Percentiles rank a stretch among this genome's conserved stretches.
phyloP scores from a whole-genome alignment of 1,140 invertebrate genomes.

The Camponotus pennsylvanicus region DNA sequence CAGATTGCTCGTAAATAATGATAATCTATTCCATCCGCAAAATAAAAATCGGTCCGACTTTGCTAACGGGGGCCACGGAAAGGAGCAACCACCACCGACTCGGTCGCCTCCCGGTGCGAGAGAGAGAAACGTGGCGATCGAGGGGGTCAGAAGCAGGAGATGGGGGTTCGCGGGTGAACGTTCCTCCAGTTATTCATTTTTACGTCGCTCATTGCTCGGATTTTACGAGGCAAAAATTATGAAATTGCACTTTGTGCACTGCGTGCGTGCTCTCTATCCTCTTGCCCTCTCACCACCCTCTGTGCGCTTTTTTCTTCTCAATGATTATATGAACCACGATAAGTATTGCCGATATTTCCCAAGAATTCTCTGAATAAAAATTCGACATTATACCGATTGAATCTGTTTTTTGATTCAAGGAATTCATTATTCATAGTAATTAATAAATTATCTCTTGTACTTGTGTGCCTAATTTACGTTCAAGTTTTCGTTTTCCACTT shows the following conservation, averaged over 20 bases:
- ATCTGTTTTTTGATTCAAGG: not conserved
- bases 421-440: not conserved
- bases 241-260: constrained; percentile 84
- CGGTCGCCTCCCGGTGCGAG: constrained; percentile 23
- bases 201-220: constrained; percentile 84
- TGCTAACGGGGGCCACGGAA: constrained; percentile 37
- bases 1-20: constrained; percentile 86
- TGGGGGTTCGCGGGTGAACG: constrained; percentile 78
- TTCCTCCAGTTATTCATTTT: constrained; percentile 84
- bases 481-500: not conserved
- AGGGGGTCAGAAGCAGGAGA: constrained; percentile 2
- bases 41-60: constrained; percentile 83
- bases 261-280: constrained; percentile 53
- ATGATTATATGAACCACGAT: constrained; percentile 31
- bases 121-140: constrained; percentile 10
- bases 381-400: not conserved
- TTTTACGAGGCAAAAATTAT: constrained; percentile 86
- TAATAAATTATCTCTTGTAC: not conserved
- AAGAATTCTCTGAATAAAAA: not conserved
- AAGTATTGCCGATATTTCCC: not conserved
- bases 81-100: constrained; percentile 22
- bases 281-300: constrained; percentile 35
- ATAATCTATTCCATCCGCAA: constrained; percentile 86
- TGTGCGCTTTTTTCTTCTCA: constrained; percentile 1
- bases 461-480: not conserved